Evolutionary conservation across 1,140 invertebrate genomes (phyloP).

Genomic region (Aphelinus atriplicis): DNA sequence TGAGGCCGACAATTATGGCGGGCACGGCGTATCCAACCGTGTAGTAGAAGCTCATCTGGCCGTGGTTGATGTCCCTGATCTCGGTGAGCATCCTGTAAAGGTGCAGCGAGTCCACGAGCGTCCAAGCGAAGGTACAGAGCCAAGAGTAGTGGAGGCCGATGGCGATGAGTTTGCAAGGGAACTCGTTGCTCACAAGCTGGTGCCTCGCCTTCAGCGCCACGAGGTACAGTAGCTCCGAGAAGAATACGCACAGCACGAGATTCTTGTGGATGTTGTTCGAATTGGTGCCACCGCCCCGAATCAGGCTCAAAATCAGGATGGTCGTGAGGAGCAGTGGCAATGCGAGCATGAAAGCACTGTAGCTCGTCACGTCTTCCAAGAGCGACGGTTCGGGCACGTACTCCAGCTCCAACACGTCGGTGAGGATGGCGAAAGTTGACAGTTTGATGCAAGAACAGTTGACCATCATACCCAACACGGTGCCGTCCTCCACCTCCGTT

Average conservation of each 20-base stretch:
- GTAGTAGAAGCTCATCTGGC: constrained; percentile 93
- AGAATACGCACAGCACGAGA: constrained; percentile 87
- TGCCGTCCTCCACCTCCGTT: constrained; percentile 76
- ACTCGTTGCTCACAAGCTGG: constrained; percentile 80
- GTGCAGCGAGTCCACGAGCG: constrained; percentile 90
- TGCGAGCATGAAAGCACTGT: constrained; percentile 86
- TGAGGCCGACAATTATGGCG: constrained; percentile 88
- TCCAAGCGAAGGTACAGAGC: constrained; percentile 90
- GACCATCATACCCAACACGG: constrained; percentile 70
- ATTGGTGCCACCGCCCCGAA: constrained; percentile 85
- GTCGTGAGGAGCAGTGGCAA: constrained; percentile 82
- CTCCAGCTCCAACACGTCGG: constrained; percentile 90
- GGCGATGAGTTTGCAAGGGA: constrained; percentile 89
- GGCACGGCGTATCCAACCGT: constrained; percentile 95
- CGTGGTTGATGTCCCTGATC: constrained; percentile 95
- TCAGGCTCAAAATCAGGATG: constrained; percentile 77
- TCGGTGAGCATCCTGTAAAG: constrained; percentile 94
- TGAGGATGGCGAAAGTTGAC: constrained; percentile 90
- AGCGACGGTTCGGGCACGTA: constrained; percentile 86
- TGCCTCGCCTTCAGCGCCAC: constrained; percentile 83
- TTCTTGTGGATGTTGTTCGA: constrained; percentile 96
- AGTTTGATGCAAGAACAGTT: constrained; percentile 95
- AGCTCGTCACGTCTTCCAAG: constrained; percentile 86
- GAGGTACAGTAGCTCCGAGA: constrained; percentile 86
- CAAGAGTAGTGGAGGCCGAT: constrained; percentile 94